Evolutionary conservation across 1,140 invertebrate species (phyloP), one percentile per base, ranked within the genome.

Genomic region (Heliconius melpomene): DNA sequence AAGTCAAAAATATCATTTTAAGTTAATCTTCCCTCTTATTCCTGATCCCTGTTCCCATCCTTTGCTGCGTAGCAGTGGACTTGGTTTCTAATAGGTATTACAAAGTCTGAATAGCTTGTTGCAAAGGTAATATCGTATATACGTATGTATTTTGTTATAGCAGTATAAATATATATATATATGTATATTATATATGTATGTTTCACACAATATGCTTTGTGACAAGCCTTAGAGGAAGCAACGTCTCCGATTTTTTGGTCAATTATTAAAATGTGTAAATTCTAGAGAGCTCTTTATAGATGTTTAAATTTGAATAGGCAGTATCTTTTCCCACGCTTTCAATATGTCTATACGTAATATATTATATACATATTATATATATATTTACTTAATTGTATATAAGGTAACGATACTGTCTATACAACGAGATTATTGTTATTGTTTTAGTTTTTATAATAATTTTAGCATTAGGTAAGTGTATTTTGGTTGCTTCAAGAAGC

Each of bases 401-500:
- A 75, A 84, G 90, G 87, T 81, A 88, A 90, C 72, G 91, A 91
- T 93, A 91, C 93, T 92, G 92, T 86, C 93, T 93, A 88, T 81
- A 86, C 85, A 87, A 87, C 73, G 74, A 78, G 79, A 71, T 88
- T 78, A 88, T 91, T 66, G 60, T 66, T 86, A 88, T 78, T 86
- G 87, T 89, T 76, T 87, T 93, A 93, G 92, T 92, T 86, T 90
- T 89, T 81, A 84, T 86, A 88, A 85, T 88, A 90, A 89, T 91
- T 91, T 84, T 92, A 93, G 91, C 84, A 83, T 87, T 94, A 92
- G 91, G 90, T 94, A 94, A 92, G 90, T 94, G 93, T 94, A 91
- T 94, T 93, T 94, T 93, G 89, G 93, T 93, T 92, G 92, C 92
- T 93, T 94, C 83, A 87, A 90, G 91, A 94, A 92, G 93, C 93